Conservation (phyloP, 2,797 vertebrate genomes). For the Argyrosomus regius region DNA sequence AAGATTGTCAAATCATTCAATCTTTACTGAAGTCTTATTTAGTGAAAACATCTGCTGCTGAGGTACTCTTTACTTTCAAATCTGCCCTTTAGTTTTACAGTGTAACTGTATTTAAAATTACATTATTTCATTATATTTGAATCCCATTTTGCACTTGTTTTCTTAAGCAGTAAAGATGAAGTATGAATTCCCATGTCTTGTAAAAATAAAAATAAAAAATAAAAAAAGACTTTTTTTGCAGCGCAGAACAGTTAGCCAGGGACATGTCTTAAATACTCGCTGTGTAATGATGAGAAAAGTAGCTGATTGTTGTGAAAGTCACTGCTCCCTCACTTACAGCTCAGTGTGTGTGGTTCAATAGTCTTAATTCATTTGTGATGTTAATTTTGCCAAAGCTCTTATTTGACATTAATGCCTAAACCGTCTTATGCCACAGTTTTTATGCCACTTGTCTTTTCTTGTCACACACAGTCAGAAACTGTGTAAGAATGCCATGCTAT, state of each 20-base stretch:
- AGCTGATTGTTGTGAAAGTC: slow-evolving; percentile 38
- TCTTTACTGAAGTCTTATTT: slow-evolving; percentile 22
- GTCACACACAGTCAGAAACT: slow-evolving; percentile 11
- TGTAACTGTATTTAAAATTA: neutral
- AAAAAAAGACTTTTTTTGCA: slow-evolving; percentile 41
- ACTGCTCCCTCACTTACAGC: slow-evolving; percentile 32
- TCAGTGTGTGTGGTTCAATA: slow-evolving; percentile 83
- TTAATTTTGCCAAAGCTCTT: slow-evolving; percentile 81
- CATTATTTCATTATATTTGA: neutral
- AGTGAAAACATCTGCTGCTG: neutral
- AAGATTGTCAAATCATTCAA: slow-evolving; percentile 32
- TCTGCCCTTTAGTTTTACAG: neutral
- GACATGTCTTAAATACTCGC: slow-evolving; percentile 58
- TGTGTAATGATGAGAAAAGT: slow-evolving; percentile 16
- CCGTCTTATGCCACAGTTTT: slow-evolving; percentile 89
- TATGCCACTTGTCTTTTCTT: slow-evolving; percentile 9
- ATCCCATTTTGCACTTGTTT: slow-evolving; percentile 20
- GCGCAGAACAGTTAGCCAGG: slow-evolving; percentile 34
- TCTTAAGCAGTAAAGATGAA: neutral
- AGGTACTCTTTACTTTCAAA: neutral
- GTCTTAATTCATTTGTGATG: slow-evolving; percentile 88
- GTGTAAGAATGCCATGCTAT: slow-evolving; percentile 22
- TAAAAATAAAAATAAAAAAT: neutral
- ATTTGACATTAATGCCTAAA: slow-evolving; percentile 89
- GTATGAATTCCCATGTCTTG: neutral